Evolutionary conservation across 2,888 invertebrate species (phyloP).

Genomic region (Stenchaetothrips biformis): DNA sequence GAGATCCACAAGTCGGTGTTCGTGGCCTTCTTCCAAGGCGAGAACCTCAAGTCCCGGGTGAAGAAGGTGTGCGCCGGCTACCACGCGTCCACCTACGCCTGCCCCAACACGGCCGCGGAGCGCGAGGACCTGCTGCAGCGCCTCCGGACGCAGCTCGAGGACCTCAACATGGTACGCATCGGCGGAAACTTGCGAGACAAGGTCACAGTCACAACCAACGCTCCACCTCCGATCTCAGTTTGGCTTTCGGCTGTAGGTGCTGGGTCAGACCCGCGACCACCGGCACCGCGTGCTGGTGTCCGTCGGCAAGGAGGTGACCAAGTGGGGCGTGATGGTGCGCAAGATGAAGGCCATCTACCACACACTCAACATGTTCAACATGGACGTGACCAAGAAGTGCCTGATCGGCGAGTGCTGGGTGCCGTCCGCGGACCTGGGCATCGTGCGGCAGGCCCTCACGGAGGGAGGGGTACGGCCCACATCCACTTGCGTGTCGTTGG

Average conservation of each 20-base stretch:
- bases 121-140: slow-evolving; percentile 86
- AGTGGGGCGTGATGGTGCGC: slow-evolving; percentile 80
- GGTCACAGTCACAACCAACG: not conserved
- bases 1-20: slow-evolving; percentile 86
- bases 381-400: slow-evolving; percentile 86
- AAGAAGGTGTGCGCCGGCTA: slow-evolving; percentile 93
- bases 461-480: slow-evolving; percentile 63
- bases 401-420: slow-evolving; percentile 89
- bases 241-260: slow-evolving; percentile 53
- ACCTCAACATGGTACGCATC: slow-evolving; percentile 65
- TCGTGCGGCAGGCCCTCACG: slow-evolving; percentile 71
- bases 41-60: slow-evolving; percentile 81
- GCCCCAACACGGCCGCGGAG: slow-evolving; percentile 79
- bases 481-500: slow-evolving; percentile 14
- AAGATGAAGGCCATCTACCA: slow-evolving; percentile 94
- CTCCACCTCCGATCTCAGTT: not conserved
- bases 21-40: slow-evolving; percentile 85
- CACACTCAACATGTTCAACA: slow-evolving; percentile 85
- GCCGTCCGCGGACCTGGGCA: slow-evolving; percentile 62
- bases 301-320: slow-evolving; percentile 80
- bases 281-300: slow-evolving; percentile 76
- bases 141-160: slow-evolving; percentile 83
- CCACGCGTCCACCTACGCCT: slow-evolving; percentile 87
- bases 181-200: not conserved
- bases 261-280: slow-evolving; percentile 85